Evolutionary conservation across 2,797 vertebrate genomes (phyloP).

Genomic region (Dendrocincla tyrannina): DNA sequence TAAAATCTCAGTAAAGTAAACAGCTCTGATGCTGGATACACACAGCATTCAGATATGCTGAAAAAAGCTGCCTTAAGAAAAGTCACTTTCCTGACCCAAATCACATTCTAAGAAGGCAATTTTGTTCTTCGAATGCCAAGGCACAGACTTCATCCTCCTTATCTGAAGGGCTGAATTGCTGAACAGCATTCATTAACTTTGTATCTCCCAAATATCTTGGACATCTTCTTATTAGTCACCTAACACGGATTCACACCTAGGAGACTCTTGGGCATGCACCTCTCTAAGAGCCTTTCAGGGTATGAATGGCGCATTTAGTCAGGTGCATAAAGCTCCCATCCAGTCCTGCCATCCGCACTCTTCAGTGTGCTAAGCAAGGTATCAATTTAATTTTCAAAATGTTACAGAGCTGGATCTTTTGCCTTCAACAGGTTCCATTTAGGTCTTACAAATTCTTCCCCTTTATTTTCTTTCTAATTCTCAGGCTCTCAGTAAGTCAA

Average conservation of each 20-base stretch:
- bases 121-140: not conserved
- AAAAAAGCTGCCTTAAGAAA: not conserved
- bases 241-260: not conserved
- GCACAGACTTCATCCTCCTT: not conserved
- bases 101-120: not conserved
- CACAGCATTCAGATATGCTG: not conserved
- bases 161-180: constrained; percentile 30
- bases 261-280: not conserved
- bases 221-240: not conserved
- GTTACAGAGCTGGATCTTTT: not conserved
- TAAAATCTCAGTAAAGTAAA: constrained; percentile 57
- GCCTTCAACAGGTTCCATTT: not conserved
- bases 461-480: not conserved
- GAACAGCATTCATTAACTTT: constrained; percentile 2
- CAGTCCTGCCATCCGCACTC: not conserved
- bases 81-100: not conserved
- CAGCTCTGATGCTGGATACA: constrained; percentile 20
- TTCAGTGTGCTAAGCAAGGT: not conserved
- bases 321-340: constrained; percentile 24
- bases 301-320: constrained; percentile 23
- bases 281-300: not conserved
- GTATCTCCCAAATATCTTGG: not conserved
- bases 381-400: not conserved
- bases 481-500: not conserved
- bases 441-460: not conserved